phyloP scores from a whole-genome alignment of 2,113 vertebrate genomes.

The Hemichromis elongatus region DNA sequence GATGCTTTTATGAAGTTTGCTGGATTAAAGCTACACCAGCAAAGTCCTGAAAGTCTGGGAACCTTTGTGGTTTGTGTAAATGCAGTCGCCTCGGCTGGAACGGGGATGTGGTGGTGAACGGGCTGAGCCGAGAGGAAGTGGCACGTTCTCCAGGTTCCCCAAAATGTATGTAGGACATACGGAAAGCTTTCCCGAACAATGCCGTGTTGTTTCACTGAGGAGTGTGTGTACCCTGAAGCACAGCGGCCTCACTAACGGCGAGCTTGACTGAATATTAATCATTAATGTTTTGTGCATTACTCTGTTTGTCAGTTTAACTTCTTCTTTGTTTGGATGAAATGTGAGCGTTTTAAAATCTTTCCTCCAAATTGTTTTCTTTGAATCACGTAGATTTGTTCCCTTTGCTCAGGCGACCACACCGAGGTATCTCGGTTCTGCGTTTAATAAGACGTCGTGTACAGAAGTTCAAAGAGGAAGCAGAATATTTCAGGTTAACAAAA shows the following conservation, averaged over 20 bases:
- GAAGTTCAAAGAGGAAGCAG: background rate
- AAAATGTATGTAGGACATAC: background rate
- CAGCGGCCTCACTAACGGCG: background rate
- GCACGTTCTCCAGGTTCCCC: background rate
- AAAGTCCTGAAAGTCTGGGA: background rate
- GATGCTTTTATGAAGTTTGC: background rate
- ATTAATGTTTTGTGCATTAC: background rate
- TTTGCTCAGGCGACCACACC: fast-evolving
- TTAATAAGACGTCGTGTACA: background rate
- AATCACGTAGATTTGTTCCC: background rate
- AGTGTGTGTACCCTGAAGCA: background rate
- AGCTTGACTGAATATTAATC: background rate
- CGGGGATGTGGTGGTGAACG: background rate
- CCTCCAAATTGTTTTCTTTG: fast-evolving
- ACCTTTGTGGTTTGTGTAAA: background rate
- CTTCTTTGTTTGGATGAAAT: background rate
- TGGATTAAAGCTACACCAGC: background rate
- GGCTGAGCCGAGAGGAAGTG: background rate
- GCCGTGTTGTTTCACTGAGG: fast-evolving
- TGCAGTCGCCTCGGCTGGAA: background rate
- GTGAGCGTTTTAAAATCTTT: background rate
- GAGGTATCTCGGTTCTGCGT: background rate
- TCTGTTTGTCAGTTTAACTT: background rate
- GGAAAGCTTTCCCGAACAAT: background rate
- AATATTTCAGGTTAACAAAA: background rate